These are phyloP conservation scores for Latrodectus elegans DNA, from an alignment of 2,888 invertebrate genomes.

Conservation along the genomic window DNA sequence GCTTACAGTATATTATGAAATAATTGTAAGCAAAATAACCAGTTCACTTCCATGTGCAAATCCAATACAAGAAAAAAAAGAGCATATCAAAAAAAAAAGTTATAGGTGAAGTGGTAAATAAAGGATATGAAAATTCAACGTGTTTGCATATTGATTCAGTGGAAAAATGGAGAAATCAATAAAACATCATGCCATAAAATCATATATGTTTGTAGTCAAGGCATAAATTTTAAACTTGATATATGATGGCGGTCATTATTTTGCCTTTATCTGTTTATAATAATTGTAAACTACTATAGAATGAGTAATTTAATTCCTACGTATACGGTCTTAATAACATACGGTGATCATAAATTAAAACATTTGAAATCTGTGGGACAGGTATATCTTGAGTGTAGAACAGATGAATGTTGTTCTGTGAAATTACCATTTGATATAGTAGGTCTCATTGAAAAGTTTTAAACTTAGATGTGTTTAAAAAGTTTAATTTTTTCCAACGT, in stretches of 20 bases:
- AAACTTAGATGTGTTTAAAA: neutral
- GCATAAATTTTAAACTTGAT: neutral
- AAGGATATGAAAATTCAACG: too few relatives aligned
- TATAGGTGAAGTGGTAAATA: too few relatives aligned
- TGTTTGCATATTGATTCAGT: neutral
- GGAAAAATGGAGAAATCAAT: neutral
- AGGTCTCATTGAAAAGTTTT: neutral
- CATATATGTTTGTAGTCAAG: neutral
- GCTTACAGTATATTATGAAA: too few relatives aligned
- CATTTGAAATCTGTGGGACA: too few relatives aligned
- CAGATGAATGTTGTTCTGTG: neutral
- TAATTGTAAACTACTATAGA: neutral
- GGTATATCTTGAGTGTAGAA: neutral
- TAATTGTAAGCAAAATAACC: too few relatives aligned
- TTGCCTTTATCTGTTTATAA: neutral
- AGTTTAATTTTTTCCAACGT: neutral
- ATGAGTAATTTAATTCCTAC: neutral
- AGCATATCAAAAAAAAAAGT: too few relatives aligned
- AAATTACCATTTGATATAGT: neutral
- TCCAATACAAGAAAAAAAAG: too few relatives aligned
- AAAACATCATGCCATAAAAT: neutral
- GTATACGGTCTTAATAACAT: neutral
- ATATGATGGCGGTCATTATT: neutral
- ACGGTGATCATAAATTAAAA: neutral
- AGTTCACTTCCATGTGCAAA: too few relatives aligned